Evolutionary conservation across 2,888 invertebrate genomes (phyloP).

Genomic region (Caenorhabditis afra): DNA sequence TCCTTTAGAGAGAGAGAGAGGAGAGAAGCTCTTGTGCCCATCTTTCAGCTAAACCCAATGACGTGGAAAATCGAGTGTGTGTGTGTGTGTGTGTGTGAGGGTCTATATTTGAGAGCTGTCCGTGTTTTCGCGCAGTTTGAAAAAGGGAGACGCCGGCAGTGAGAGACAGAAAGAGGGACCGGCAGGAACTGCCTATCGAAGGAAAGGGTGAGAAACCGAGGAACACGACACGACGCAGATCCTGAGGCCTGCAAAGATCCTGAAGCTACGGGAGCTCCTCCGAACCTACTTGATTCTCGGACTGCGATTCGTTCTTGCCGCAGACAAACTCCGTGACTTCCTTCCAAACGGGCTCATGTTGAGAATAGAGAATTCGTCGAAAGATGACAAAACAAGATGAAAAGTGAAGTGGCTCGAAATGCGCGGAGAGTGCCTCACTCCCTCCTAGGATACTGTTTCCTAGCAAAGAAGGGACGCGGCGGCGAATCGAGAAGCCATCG

Average conservation of each 20-base stretch:
- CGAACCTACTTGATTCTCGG: neutral
- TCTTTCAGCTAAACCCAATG: conserved; percentile 53
- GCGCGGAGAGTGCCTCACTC: neutral
- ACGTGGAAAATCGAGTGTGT: conserved; percentile 55
- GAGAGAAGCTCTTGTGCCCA: conserved; percentile 17
- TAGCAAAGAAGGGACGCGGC: conserved; percentile 29
- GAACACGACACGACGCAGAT: neutral
- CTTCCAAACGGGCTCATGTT: neutral
- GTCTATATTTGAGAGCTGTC: conserved; percentile 33
- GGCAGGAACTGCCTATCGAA: neutral
- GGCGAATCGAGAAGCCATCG: conserved; percentile 9
- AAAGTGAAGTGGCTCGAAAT: neutral
- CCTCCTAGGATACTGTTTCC: conserved; percentile 48
- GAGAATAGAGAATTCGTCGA: no score
- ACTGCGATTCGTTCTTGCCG: neutral
- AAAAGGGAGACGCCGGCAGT: conserved; percentile 30
- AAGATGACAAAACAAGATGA: neutral
- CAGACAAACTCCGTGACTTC: conserved; percentile 1
- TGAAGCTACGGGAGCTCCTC: neutral
- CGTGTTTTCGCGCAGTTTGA: conserved; percentile 46
- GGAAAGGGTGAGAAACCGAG: conserved; percentile 4
- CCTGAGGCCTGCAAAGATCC: neutral
- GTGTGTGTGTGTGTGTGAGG: conserved; percentile 39
- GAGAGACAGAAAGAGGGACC: conserved; percentile 1
- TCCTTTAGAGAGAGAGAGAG: conserved; percentile 4